Evolutionary conservation across 1,140 invertebrate genomes (phyloP), one percentile per base, ranked within the genome.

Genomic region (Pogonus chalceus): DNA sequence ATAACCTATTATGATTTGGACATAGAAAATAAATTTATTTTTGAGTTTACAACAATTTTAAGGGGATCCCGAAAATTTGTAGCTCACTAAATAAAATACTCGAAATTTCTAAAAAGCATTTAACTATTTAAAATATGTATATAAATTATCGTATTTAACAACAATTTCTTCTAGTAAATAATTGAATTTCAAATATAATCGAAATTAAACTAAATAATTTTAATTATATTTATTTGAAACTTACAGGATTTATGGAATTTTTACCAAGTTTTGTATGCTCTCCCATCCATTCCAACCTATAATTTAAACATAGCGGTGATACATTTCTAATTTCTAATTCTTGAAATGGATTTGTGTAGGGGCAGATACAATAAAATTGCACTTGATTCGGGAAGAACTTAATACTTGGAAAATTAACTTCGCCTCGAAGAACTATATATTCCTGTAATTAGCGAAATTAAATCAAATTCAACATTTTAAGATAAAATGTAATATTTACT

Each of bases 341-440:
- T 57, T 63, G 49, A n/a, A 68, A 62, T 1, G 49, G 55, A 4
- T 60, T 65, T 14, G 59, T 66, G 14, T 67, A 68, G 23, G 66
- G 52, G 20, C 65, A 59, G 12, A 71, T 59, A 39, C 68, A 70
- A 23, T 64, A 60, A 49, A 77, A 71, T 39, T 69, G 56, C 1
- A 75, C 52, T 22, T 65, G 35, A 22, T 60, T 55, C 3, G 68
- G 64, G 16, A 58, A 50, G 2, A 73, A 52, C 0, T 54, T 55
- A 4, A 77, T 21, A 50, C 71, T 71, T 2, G 76, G 75, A 60
- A 69, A 76, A 62, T 74, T 72, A 1, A 76, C 60, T 51, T 68
- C 65, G 2, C 70, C 75, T 43, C 47, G 65, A 23, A 77, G 68
- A 23, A 55, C 52, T 35, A 77, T 67, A 49, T 61, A 65, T 55